Base-by-base conservation (phyloP, 1,140 invertebrate species). In the Diorhabda elongata region DNA sequence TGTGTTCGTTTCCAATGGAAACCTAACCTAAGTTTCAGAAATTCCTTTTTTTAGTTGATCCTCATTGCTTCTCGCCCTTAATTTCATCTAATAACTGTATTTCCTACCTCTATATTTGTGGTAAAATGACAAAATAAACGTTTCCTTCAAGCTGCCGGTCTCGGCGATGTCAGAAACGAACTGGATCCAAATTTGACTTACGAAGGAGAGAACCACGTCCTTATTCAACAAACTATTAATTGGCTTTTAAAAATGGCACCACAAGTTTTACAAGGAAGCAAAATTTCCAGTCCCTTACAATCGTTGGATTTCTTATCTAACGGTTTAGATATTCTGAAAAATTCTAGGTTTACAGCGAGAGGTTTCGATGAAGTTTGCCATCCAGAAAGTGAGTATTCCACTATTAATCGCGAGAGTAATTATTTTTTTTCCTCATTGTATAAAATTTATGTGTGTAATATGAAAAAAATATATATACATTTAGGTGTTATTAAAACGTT, bases 201-300 rank as follows among this genome's bases (percentile, higher is more conserved):
- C 76, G 96, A 98, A 84, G 97, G 96, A 4, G 96, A 98, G 81
- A 97, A 97, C 82, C 96, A 96, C 82, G 94, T 98, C 57, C 84
- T 98, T 4, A 87, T 95, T 6, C 96, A 98, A 79, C 97, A 98
- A 85, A 90, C 95, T 0, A 94, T 92, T 79, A 98, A 98, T 81
- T 95, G 92, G 91, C 82, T 96, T 58, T 76, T 96, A 44, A 85
- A 85, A 47, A 86, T 92, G 75, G 90, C 87, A 85, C 71, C 77
- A 3, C 73, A 81, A 60, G 81, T 83, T 56, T 78, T 84, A 9
- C 70, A 85, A 2, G 75, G 80, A 9, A 83, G 86, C 60, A 73
- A 77, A 58, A 61, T 76, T 3, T 74, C 79, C 58, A 87, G 88
- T 11, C 90, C 91, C 0, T 81, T 91, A 7, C 83, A 84, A 57